These are phyloP conservation scores for Drosophila picticornis DNA, from an alignment of 2,888 invertebrate genomes.

Conservation along the genomic window DNA sequence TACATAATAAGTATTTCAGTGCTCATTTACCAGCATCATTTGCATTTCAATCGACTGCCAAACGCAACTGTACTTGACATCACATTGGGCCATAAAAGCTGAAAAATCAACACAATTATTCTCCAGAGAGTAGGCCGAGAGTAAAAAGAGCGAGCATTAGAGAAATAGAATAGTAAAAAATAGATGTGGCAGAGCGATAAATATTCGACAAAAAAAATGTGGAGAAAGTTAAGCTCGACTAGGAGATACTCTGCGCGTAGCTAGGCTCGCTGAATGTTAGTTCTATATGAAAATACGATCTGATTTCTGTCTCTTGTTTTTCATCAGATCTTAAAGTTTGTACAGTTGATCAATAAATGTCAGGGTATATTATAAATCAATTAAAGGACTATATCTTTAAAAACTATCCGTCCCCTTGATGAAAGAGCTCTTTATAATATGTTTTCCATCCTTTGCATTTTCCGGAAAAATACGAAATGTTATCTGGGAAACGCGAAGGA, in stretches of 20 bases:
- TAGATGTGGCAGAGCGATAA: background rate
- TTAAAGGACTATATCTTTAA: background rate
- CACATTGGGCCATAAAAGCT: background rate
- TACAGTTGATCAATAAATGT: background rate
- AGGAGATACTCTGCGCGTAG: background rate
- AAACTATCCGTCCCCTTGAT: background rate
- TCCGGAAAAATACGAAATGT: background rate
- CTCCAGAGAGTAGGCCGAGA: background rate
- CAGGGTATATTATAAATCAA: background rate
- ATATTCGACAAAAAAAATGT: background rate
- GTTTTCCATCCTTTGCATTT: background rate
- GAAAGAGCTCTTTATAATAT: background rate
- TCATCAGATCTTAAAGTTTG: background rate
- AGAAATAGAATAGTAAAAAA: background rate
- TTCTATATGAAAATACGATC: background rate
- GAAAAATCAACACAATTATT: background rate
- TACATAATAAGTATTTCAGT: background rate
- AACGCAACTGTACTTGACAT: conserved; percentile 2
- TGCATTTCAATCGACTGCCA: conserved; percentile 2
- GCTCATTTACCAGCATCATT: conserved; percentile 12
- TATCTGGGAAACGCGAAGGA: background rate
- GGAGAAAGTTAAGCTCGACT: background rate
- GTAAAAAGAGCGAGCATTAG: background rate
- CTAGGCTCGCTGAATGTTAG: background rate
- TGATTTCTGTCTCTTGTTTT: background rate